Evolutionary conservation across 2,888 invertebrate species (phyloP), one percentile per base, ranked within the genome.

Genomic region (Cylindroiulus punctatus): DNA sequence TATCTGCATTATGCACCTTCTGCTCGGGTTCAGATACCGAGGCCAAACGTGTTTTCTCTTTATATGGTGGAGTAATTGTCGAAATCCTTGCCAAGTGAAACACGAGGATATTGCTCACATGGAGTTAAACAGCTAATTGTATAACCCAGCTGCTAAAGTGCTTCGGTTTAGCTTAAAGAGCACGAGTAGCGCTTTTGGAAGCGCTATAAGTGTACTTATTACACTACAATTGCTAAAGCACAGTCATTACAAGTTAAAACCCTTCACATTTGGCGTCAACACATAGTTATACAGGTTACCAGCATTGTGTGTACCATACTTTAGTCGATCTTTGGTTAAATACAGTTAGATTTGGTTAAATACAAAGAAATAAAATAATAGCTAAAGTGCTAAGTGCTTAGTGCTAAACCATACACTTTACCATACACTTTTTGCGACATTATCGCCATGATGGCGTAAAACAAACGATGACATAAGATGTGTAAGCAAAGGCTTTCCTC

Each of bases 11-110:
- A 12, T 30, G 76, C 76, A 76, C 76, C 26, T 76, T 30, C 14
- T n/a, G n/a, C n/a, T n/a, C 1, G 30, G 17, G 30, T 76, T 76
- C 76, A 8, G 52, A 57, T 57, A 10, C 22, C 4, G 57, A 22
- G 19, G 8, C 14, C 30, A 30, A 14, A 30, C 17, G 76, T 76
- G 4, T 76, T 76, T 76, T 76, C 76, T 76, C 76, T 30, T 30
- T 26, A 30, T 26, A 76, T 76, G 26, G 76, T 76, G 30, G 14
- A 76, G 26, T 76, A 76, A 76, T 76, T 76, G 76, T 30, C 12
- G 76, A 26, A 65, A 65, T 26, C 65, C 26, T 65, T 65, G 65
- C 65, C 65, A 65, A 65, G 65, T 65, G 0, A 76, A 76, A 76
- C 26, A 76, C 12, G 12, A 14, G 14, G 76, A 30, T 76, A 30